These are phyloP conservation scores for Eudemis profundana DNA, from an alignment of 2,888 invertebrate species.

Conservation along the genomic window DNA sequence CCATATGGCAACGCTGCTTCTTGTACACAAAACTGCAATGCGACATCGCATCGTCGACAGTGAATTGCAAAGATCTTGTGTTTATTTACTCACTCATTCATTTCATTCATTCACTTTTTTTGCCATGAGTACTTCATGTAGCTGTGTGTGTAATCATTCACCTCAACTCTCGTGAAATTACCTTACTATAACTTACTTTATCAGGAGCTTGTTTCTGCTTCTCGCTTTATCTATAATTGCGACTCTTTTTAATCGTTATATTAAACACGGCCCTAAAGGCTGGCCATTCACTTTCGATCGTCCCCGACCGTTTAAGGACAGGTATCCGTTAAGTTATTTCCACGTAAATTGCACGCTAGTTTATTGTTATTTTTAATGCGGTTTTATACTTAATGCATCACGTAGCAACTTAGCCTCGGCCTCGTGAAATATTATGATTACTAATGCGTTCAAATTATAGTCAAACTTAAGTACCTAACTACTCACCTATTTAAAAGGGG, in stretches of 20 bases:
- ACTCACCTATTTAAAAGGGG: not conserved
- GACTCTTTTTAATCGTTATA: not conserved
- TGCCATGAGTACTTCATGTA: too few relatives aligned
- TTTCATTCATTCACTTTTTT: too few relatives aligned
- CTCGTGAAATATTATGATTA: conserved; percentile 16
- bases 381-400: conserved; percentile 4
- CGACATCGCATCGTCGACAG: too few relatives aligned
- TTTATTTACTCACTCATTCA: too few relatives aligned
- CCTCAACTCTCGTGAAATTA: too few relatives aligned
- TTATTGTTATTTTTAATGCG: not conserved
- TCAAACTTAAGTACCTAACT: not conserved
- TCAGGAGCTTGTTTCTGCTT: not conserved
- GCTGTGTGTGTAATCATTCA: too few relatives aligned
- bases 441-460: not conserved
- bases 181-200: not conserved
- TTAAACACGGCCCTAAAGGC: not conserved
- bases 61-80: too few relatives aligned
- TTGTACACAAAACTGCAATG: too few relatives aligned
- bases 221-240: conserved; percentile 7
- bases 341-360: conserved; percentile 13
- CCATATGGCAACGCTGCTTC: too few relatives aligned
- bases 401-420: conserved; percentile 8
- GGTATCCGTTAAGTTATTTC: not conserved
- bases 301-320: conserved; percentile 15
- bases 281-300: conserved; percentile 18